Evolutionary conservation across 2,888 invertebrate genomes (phyloP).

Genomic region (Elgonia sp.): DNA sequence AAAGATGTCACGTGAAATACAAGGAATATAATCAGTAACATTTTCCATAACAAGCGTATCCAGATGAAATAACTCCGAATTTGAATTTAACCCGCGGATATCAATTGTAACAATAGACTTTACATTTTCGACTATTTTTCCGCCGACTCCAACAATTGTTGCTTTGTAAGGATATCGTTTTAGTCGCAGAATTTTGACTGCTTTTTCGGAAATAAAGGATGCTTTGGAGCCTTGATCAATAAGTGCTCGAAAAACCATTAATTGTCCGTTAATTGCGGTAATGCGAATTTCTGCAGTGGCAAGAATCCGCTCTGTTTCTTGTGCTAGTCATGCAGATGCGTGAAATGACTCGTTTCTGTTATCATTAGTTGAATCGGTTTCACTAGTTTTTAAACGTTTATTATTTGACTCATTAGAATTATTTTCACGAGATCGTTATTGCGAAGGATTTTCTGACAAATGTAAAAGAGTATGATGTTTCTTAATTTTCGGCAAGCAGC

Average conservation of each 20-base stretch:
- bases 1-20: background rate
- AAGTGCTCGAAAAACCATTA: conserved; percentile 4
- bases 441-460: background rate
- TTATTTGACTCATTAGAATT: background rate
- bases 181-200: background rate
- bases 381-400: background rate
- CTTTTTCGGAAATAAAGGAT: conserved; percentile 21
- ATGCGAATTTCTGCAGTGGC: conserved; percentile 31
- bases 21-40: conserved; percentile 9
- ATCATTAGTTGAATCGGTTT: background rate
- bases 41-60: conserved; percentile 5
- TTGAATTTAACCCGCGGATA: background rate
- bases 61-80: conserved; percentile 1
- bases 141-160: conserved; percentile 18
- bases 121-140: background rate
- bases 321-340: background rate
- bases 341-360: background rate
- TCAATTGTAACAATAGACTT: background rate
- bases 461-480: conserved; percentile 27
- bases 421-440: background rate
- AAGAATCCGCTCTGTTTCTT: conserved; percentile 11
- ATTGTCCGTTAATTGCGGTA: background rate
- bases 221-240: conserved; percentile 14
- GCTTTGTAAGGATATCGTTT: background rate
- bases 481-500: background rate